A percentile compares a stretch with the other conserved stretches of the same genome.
Evolutionary conservation across 2,797 vertebrate genomes (phyloP).

Genomic region (Periophthalmus magnuspinnatus): DNA sequence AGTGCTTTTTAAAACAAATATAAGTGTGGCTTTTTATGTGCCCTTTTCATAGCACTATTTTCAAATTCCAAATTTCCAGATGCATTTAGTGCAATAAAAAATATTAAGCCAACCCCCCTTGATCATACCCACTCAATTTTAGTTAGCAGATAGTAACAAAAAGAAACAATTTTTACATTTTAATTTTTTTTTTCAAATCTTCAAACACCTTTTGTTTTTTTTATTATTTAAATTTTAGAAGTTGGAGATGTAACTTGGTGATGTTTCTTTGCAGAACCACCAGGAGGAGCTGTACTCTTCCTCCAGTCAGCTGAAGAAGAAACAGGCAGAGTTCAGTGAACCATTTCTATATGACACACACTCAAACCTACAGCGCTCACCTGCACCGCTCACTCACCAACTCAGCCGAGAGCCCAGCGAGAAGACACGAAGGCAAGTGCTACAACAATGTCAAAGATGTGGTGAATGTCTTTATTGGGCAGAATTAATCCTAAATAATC

Average conservation of each 20-base stretch:
- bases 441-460: neutral
- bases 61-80: too few species aligned
- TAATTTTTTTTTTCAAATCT: too few species aligned
- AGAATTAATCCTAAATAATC: neutral
- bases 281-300: conserved; percentile 95
- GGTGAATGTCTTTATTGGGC: too few species aligned
- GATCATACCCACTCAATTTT: too few species aligned
- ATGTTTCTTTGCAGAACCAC: conserved; percentile 70
- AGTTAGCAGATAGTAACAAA: too few species aligned
- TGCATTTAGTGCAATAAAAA: too few species aligned
- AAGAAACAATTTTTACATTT: too few species aligned
- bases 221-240: neutral
- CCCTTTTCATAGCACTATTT: too few species aligned
- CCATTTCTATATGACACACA: conserved; percentile 87
- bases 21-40: too few species aligned
- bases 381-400: conserved; percentile 69
- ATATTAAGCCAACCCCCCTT: too few species aligned
- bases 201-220: too few species aligned
- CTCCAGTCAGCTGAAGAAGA: conserved; percentile 84
- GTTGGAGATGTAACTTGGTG: neutral
- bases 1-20: too few species aligned
- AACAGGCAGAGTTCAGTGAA: conserved; percentile 82
- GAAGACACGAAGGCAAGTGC: conserved; percentile 74
- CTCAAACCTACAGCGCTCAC: conserved; percentile 69
- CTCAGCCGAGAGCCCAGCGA: conserved; percentile 83